Evolutionary conservation across 2,113 vertebrate species (phyloP), one percentile per base, ranked within the genome.

Genomic region (Xenopus laevis): DNA sequence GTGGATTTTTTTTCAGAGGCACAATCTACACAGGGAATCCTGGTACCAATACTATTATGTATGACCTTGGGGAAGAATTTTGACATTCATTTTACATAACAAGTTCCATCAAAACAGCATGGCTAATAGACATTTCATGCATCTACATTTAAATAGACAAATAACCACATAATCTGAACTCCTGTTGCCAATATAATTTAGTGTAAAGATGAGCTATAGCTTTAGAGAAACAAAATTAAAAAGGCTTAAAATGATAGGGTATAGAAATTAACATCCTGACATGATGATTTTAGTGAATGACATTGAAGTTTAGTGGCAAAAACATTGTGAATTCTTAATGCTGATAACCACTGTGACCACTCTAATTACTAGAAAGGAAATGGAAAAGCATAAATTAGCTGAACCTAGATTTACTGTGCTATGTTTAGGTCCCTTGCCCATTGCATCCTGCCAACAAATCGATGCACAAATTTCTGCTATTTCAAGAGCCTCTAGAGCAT

Each of bases 401-500:
- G 47, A 57, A 55, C 67, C 59, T 79, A 65, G 74, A 20, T 80
- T 63, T 75, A 68, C 77, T 71, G 63, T 84, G 77, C 68, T 65
- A 58, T 74, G 75, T 76, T 82, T 58, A 78, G 83, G 77, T 82
- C 79, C 75, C 83, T 71, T 80, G 17, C 72, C 80, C 78, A 72
- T 53, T 20, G 78, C 77, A 68, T 2, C 62, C 82, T 83, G 83
- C 81, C 84, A 86, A 18, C 68, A 1, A 78, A 71, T 77, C 23
- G 77, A 30, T 80, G 80, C 71, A 79, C 79, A 79, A 78, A 79
- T 79, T 18, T 0, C 79, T 84, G 78, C 81, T 82, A 66, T 78
- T 85, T 81, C 80, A 78, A 72, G 82, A 83, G 76, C 79, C 78
- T 79, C 79, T 83, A 72, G 80, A 79, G 84, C 80, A 81, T 72